Evolutionary conservation across 2,113 vertebrate genomes (phyloP).

Genomic region (Mirza zaza): DNA sequence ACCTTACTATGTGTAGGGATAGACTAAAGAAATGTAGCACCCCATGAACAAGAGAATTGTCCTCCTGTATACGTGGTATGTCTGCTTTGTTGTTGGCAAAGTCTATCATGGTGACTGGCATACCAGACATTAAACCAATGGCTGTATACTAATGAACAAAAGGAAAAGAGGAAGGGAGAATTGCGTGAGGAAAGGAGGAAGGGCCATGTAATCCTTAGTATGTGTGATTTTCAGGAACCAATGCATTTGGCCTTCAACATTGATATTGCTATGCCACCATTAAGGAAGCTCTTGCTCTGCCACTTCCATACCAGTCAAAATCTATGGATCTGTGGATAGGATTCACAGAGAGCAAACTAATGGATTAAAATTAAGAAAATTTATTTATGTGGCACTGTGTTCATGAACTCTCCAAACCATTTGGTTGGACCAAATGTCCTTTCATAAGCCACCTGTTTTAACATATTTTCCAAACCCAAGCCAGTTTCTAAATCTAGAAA

Average conservation of each 20-base stretch:
- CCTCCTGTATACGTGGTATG: fast-evolving
- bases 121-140: neutral
- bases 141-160: neutral
- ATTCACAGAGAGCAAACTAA: neutral
- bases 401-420: neutral
- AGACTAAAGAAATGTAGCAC: neutral
- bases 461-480: neutral
- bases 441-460: neutral
- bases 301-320: neutral
- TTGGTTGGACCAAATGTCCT: neutral
- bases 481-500: neutral
- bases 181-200: neutral
- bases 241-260: neutral
- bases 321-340: neutral
- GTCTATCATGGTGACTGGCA: no score
- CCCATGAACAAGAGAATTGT: neutral
- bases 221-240: neutral
- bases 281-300: neutral
- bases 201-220: fast-evolving
- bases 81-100: neutral
- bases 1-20: neutral
- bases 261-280: neutral
- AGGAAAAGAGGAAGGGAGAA: neutral
- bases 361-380: neutral
- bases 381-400: neutral